A percentile compares a stretch with the other conserved stretches of the same genome.
Evolutionary conservation across 1,140 invertebrate genomes (phyloP).

Genomic region (Limonius californicus): DNA sequence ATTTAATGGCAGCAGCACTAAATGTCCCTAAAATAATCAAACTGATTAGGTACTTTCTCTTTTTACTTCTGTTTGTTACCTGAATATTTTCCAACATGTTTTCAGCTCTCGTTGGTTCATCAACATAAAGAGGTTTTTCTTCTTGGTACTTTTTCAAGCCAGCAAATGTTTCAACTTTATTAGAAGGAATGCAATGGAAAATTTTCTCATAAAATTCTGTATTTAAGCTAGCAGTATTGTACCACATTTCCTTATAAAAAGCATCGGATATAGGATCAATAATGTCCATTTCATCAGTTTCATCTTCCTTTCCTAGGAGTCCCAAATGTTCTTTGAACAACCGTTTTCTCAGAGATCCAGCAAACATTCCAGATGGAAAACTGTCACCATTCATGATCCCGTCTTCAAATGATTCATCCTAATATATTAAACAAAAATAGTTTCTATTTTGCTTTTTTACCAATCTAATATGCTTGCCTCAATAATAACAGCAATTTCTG

Average conservation of each 20-base stretch:
- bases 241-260: constrained; percentile 82
- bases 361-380: constrained; percentile 80
- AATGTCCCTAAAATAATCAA: constrained; percentile 61
- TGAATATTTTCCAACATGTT: constrained; percentile 67
- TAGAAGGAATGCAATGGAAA: constrained; percentile 80
- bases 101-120: constrained; percentile 65
- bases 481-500: constrained; percentile 87
- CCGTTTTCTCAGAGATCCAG: constrained; percentile 75
- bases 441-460: not conserved
- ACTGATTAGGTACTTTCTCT: not conserved
- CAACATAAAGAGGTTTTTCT: constrained; percentile 58
- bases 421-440: not conserved
- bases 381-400: constrained; percentile 75
- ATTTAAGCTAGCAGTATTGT: constrained; percentile 70
- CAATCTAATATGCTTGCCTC: constrained; percentile 51
- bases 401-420: constrained; percentile 79
- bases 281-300: constrained; percentile 54
- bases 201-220: constrained; percentile 86
- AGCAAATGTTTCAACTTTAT: constrained; percentile 70
- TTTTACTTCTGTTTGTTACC: constrained; percentile 45
- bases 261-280: constrained; percentile 69
- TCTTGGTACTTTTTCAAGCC: constrained; percentile 71
- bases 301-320: constrained; percentile 52
- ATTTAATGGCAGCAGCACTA: constrained; percentile 81
- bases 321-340: constrained; percentile 89